These are phyloP conservation scores for Drosophila persimilis DNA, from an alignment of 1,140 invertebrate species.

Conservation along the genomic window DNA sequence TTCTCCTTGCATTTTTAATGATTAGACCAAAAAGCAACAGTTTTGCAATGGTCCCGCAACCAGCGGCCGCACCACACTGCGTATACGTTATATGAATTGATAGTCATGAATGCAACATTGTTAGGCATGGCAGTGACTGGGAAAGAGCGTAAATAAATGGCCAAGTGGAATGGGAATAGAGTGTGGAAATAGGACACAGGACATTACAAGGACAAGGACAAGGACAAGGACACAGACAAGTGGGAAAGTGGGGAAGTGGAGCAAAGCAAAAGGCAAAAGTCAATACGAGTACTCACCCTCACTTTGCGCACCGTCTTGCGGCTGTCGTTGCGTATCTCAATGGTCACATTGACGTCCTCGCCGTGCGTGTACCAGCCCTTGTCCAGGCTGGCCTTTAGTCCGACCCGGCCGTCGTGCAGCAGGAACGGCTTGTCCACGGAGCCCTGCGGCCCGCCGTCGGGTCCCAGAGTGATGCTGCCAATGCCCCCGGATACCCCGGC, in stretches of 20 bases:
- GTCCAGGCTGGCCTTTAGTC: conserved; percentile 95
- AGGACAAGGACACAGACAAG: background rate
- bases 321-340: conserved; percentile 96
- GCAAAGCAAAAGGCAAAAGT: background rate
- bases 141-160: too few relatives aligned
- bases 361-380: conserved; percentile 98
- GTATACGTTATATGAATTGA: conserved; percentile 36
- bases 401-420: conserved; percentile 87
- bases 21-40: conserved; percentile 39
- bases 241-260: background rate
- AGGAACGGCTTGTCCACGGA: conserved; percentile 86
- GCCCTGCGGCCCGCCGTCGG: conserved; percentile 74
- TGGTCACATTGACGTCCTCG: conserved; percentile 93
- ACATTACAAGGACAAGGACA: background rate
- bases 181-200: background rate
- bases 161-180: background rate
- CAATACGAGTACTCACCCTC: conserved; percentile 86
- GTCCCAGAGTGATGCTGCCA: conserved; percentile 64
- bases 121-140: background rate
- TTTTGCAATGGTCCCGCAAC: background rate
- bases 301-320: conserved; percentile 97
- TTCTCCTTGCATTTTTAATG: conserved; percentile 18
- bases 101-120: background rate
- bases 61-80: conserved; percentile 10
- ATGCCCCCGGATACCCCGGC: conserved; percentile 67